Evolutionary conservation across 1,140 invertebrate genomes (phyloP).

Genomic region (Gonatopus flavifemur): DNA sequence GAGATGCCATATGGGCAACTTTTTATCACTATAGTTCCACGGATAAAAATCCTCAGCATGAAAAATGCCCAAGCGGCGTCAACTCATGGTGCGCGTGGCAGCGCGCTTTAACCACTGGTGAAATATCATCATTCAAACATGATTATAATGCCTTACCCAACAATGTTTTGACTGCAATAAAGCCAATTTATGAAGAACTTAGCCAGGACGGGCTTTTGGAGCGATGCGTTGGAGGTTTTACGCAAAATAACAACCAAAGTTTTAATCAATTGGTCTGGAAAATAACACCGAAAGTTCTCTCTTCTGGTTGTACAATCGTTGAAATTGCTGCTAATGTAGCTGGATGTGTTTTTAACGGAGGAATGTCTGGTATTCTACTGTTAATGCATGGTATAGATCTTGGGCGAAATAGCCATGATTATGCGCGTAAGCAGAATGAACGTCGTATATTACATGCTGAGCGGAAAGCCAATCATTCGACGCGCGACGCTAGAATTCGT

Average conservation of each 20-base stretch:
- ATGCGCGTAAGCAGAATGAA: background rate
- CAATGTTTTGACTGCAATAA: conserved; percentile 3
- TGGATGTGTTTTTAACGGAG: conserved; percentile 3
- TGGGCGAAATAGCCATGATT: conserved; percentile 6
- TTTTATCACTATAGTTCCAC: background rate
- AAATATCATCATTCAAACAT: background rate
- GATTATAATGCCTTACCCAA: background rate
- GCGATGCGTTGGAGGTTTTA: background rate
- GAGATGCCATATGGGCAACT: conserved; percentile 3
- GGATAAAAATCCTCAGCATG: conserved; percentile 24
- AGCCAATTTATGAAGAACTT: conserved; percentile 3
- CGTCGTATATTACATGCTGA: background rate
- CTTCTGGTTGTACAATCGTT: conserved; percentile 1
- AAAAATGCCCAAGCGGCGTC: background rate
- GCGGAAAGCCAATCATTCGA: background rate
- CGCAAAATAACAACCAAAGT: conserved; percentile 8
- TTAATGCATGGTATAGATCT: conserved; percentile 1
- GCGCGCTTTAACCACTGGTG: background rate
- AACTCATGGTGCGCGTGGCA: conserved; percentile 6
- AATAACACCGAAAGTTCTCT: conserved; percentile 2
- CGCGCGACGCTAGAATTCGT: background rate
- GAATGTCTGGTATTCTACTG: background rate
- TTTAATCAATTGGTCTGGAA: conserved; percentile 10
- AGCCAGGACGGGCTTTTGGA: background rate
- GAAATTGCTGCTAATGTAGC: conserved; percentile 8